These are phyloP conservation scores for Brevimyrus niger DNA, from an alignment of 2,113 vertebrate genomes.

Conservation along the genomic window DNA sequence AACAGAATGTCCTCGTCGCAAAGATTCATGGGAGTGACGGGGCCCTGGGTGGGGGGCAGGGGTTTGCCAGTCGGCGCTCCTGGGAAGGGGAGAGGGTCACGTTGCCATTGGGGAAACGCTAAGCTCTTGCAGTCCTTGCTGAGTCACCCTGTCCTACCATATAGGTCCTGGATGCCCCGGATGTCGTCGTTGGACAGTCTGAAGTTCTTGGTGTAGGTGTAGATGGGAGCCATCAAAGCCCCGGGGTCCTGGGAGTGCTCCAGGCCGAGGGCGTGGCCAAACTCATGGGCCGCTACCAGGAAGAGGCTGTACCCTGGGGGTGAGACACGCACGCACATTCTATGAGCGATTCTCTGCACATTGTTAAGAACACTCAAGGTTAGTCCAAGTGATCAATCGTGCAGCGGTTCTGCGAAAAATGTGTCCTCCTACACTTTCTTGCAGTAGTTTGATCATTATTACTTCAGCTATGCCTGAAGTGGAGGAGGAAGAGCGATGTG, in stretches of 20 bases:
- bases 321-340: not conserved
- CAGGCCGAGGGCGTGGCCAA: slow-evolving; percentile 90
- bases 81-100: slow-evolving; percentile 36
- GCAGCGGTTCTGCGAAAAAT: not conserved
- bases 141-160: slow-evolving; percentile 58
- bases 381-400: not conserved
- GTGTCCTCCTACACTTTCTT: not conserved
- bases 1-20: slow-evolving; percentile 81
- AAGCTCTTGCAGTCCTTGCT: not conserved
- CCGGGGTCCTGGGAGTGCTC: slow-evolving; percentile 93
- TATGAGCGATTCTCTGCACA: no score
- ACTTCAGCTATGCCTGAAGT: not conserved
- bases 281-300: slow-evolving; percentile 94
- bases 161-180: slow-evolving; percentile 90
- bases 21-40: slow-evolving; percentile 84
- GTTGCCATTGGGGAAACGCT: not conserved
- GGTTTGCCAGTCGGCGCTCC: slow-evolving; percentile 66
- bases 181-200: slow-evolving; percentile 86
- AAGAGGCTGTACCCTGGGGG: slow-evolving; percentile 92
- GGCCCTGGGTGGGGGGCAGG: slow-evolving; percentile 78
- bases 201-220: slow-evolving; percentile 90
- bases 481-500: not conserved
- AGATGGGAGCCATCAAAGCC: slow-evolving; percentile 91
- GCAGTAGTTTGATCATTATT: not conserved
- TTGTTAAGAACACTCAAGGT: not conserved